Conservation (phyloP, 2,888 invertebrate species). For the Hypercompe scribonia region DNA sequence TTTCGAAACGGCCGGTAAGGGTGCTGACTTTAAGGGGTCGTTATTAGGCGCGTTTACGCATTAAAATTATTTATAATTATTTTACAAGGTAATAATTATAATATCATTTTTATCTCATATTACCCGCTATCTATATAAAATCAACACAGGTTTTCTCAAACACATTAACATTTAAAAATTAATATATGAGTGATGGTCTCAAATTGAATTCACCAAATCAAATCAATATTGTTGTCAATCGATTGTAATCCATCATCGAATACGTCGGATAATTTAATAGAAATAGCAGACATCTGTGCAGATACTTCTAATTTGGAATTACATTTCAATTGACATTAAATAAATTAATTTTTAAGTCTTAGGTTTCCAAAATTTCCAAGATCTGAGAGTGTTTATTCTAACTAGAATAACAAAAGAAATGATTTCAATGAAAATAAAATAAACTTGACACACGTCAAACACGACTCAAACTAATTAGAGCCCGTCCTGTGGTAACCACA, state of each 20-base stretch:
- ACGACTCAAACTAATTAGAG: too few relatives aligned
- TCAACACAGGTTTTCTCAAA: not conserved
- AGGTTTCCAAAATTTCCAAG: not conserved
- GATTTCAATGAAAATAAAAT: not conserved
- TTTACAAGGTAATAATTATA: not conserved
- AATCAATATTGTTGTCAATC: conserved; percentile 51
- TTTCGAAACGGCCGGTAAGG: too few relatives aligned
- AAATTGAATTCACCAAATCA: conserved; percentile 40
- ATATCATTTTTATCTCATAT: not conserved
- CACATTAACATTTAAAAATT: conserved; percentile 15
- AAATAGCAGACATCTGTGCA: conserved; percentile 65
- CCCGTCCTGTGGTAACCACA: too few relatives aligned
- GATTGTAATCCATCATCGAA: conserved; percentile 70
- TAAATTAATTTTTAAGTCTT: not conserved
- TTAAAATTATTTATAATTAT: too few relatives aligned
- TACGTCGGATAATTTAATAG: conserved; percentile 59
- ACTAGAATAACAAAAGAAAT: not conserved
- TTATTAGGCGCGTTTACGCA: too few relatives aligned
- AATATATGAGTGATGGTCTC: conserved; percentile 30
- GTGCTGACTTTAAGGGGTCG: too few relatives aligned
- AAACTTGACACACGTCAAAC: too few relatives aligned
- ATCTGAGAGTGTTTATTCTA: not conserved
- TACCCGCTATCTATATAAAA: not conserved
- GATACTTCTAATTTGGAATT: conserved; percentile 24
- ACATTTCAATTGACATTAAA: conserved; percentile 12